These are phyloP conservation scores for Chaetophractus vellerosus DNA, from an alignment of 2,797 vertebrate genomes.

Conservation along the genomic window DNA sequence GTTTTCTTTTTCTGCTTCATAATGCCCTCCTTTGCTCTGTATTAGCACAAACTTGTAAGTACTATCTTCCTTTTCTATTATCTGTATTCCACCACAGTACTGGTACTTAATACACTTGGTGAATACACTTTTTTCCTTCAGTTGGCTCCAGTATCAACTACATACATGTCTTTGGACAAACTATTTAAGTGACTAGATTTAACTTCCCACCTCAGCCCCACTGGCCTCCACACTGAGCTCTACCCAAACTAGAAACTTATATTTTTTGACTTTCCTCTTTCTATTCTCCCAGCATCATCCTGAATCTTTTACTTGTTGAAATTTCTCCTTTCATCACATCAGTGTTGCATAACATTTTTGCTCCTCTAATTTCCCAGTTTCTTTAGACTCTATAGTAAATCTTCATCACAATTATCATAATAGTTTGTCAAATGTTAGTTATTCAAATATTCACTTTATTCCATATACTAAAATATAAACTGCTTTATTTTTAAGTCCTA, in stretches of 20 bases:
- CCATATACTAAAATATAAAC: neutral
- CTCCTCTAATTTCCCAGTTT: neutral
- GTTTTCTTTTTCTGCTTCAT: neutral
- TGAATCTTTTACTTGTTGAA: constrained; percentile 10
- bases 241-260: neutral
- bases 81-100: neutral
- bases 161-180: neutral
- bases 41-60: neutral
- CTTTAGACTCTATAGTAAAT: neutral
- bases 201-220: neutral
- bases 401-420: neutral
- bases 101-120: neutral
- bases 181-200: constrained; percentile 22
- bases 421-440: neutral
- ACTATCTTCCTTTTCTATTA: neutral
- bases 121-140: neutral
- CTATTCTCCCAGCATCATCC: neutral
- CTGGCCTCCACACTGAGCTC: neutral
- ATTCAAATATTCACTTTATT: neutral
- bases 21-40: neutral
- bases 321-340: neutral
- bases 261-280: neutral
- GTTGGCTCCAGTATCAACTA: neutral
- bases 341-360: neutral
- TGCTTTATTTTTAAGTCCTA: neutral